Base-by-base conservation (phyloP, 35 echinoderm and acorn worm species). In the Ptychodera flava region DNA sequence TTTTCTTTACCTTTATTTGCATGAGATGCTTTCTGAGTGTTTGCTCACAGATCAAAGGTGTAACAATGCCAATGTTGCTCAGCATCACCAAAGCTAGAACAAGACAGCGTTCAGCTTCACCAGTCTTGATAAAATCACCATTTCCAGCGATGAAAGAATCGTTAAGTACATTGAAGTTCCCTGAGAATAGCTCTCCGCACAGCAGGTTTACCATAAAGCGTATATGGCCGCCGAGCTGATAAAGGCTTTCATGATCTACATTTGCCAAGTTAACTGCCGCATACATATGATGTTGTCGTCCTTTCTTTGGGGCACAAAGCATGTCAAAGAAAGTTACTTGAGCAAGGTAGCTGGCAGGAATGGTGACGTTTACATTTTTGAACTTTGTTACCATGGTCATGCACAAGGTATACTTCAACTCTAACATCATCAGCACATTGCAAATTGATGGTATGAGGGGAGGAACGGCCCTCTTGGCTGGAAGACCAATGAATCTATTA, bases 341-440 rank as follows among this genome's bases (percentile, higher is more conserved):
- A 29, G 89, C 84, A 38, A 86, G 78, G 85, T 91, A 91, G 45
- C 89, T 91, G 32, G 89, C 89, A 32, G 89, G 89, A 6, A 91
- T 33, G 35, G 80, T 37, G 76, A 91, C 79, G 6, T 80, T 37
- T 28, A 15, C 36, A 14, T 81, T 31, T 0, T 37, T 30, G 29
- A 28, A 76, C 52, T 77, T 91, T 10, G 89, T 78, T n/a, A 80
- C 75, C 1, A 91, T 36, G 31, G 89, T 38, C 31, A 85, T 78
- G 0, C 35, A 38, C 35, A 91, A 76, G 29, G 89, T 91, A 29
- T 86, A 35, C 14, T 78, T 79, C 14, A 75, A 36, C 84, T 91
- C 89, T 33, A 91, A 37, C 33, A 91, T 27, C 1, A 84, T 36
- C 16, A 91, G 78, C 35, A 80, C 85, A 53, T 91, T 91, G 32